Base-by-base conservation (phyloP, 2,888 invertebrate species). In the Euplexia lucipara region DNA sequence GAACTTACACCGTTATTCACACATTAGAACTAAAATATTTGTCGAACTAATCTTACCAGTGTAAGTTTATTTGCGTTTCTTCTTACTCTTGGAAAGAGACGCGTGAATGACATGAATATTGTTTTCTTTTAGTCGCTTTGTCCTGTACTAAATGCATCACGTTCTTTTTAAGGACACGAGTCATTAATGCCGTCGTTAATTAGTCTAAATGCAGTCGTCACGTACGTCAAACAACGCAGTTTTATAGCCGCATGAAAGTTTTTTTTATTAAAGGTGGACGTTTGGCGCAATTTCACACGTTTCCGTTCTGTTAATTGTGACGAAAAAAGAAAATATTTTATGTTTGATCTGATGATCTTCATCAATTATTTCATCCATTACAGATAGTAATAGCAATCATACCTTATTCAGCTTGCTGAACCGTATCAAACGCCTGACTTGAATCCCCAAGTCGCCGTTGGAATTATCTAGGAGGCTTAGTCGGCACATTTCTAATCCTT, bases 151-250 rank as follows among this genome's bases (percentile, higher is more conserved):
- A 72, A 47, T 47, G 47, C 47, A 58, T 71, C 35, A 53, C 48
- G 39, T 35, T 52, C 49, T 58, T 73, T 72, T 56, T 73, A 57
- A 59, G 62, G 34, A 53, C 44, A 30, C 48, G 30, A 53, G 42
- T 63, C 69, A 75, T 75, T 75, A 69, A 30, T 39, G 45, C 12
- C 26, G 30, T 59, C 58, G 44, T 75, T 75, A 78, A 78, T 75
- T 78, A 78, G 57, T 53, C 59, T 75, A 54, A 78, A 69, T 74
- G 39, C 57, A 74, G 59, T 35, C 34, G 39, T 35, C 49, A 62
- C 54, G 59, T 67, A 57, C 35, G 26, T 16, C 54, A 63, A 57
- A 49, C 41, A 37, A 57, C 16, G 22, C 47, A 18, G 39, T 42
- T 59, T 58, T 32, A 42, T 58, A 42, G 35, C 39, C 8, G 16